Evolutionary conservation across 2,113 vertebrate genomes (phyloP), one percentile per base, ranked within the genome.

Genomic region (Tachycineta bicolor): DNA sequence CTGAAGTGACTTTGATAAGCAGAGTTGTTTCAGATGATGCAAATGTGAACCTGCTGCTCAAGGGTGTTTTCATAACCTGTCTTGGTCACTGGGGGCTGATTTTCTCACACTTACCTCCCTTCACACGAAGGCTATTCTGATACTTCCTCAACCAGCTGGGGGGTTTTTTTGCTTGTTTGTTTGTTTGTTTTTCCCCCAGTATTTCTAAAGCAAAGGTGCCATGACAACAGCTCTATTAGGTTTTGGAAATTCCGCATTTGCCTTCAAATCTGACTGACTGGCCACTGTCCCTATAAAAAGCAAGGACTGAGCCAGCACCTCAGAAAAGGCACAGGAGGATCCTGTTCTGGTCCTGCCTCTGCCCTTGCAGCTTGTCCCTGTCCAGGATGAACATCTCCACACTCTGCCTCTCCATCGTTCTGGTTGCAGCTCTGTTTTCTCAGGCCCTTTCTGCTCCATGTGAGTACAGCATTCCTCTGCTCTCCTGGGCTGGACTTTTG

Each of bases 61-160:
- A 11, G 44, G 13, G 7, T n/a, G 58, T 44, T 87, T 90, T 93
- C 82, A 74, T 44, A 96, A 93, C 93, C 93, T 96, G 74, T 53
- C 65, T 46, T 76, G 77, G 58, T 73, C 89, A 73, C 21, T 0
- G 23, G 5, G 11, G 68, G 33, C 13, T 6, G 6, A 34, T 80
- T 34, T 63, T 43, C 49, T 92, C 67, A 88, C 10, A 8, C 44
- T 65, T 63, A 59, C 25, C 62, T 59, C 65, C 46, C 69, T 70
- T 73, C 59, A 60, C 47, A 74, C 29, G 15, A n/a, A 22, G 19
- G 8, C 71, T 90, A 59, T 86, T 95, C 37, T 90, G 19, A 47
- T 63, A 25, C 46, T 62, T 91, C 59, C 63, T 87, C 67, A 43
- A 84, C 8, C 62, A 78, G 31, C 11, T 87, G 37, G 37, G 37